Percentiles rank a stretch among this genome's conserved stretches.
Conservation (phyloP, 2,113 vertebrate species). For the Meriones unguiculatus region DNA sequence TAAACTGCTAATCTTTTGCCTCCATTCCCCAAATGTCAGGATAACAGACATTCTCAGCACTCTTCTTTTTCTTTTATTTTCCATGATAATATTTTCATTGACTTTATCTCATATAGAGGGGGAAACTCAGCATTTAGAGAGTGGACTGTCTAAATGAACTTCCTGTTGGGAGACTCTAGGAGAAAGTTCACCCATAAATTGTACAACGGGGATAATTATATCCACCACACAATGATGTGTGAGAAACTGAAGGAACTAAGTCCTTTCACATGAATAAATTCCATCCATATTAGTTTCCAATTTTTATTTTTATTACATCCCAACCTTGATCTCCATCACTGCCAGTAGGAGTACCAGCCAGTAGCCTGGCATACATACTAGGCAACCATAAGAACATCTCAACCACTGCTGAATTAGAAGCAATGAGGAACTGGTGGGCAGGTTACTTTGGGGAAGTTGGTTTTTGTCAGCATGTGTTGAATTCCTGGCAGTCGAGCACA, state of each 20-base stretch:
- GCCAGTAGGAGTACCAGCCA: neutral
- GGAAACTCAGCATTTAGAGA: neutral
- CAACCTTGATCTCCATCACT: neutral
- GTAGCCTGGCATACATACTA: slow-evolving; percentile 13
- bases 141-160: neutral
- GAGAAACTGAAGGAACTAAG: neutral
- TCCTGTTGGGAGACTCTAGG: neutral
- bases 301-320: neutral
- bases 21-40: neutral
- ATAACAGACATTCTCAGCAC: neutral
- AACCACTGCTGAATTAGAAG: slow-evolving; percentile 61
- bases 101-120: neutral
- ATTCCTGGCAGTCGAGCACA: slow-evolving; percentile 65
- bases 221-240: neutral
- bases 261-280: neutral
- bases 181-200: neutral
- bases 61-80: neutral
- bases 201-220: neutral
- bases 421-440: slow-evolving; percentile 56
- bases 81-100: neutral
- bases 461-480: slow-evolving; percentile 70
- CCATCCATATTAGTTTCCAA: neutral
- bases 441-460: slow-evolving; percentile 77
- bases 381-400: slow-evolving; percentile 28
- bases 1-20: neutral